A percentile compares a stretch with the other conserved stretches of the same genome.
Conservation (phyloP, 2,797 vertebrate species). For the Tympanoctomys barrerae region DNA sequence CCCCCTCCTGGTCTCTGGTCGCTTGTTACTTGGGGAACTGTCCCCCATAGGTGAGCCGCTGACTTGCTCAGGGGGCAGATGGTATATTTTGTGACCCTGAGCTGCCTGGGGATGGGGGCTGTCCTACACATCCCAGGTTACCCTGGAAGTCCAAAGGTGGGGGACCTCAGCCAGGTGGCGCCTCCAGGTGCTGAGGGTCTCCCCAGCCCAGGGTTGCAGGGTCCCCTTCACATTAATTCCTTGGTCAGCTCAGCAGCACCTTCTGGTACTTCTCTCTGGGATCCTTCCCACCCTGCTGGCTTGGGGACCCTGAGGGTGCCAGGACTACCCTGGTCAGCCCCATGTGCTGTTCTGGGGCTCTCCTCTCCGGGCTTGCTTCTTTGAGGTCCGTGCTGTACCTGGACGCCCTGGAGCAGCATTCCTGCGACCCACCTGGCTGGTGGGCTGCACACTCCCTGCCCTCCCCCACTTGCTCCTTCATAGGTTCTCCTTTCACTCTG, state of each 20-base stretch:
- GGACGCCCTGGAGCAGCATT: neutral
- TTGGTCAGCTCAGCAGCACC: neutral
- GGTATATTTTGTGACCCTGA: neutral
- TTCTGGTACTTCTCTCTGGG: neutral
- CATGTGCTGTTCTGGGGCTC: neutral
- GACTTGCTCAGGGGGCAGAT: neutral
- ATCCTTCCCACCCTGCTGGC: neutral
- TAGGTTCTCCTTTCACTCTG: neutral
- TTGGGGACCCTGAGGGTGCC: neutral
- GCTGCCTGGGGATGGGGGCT: neutral
- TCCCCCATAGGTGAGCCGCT: neutral
- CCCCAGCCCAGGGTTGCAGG: neutral
- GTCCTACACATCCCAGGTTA: neutral
- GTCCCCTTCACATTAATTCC: neutral
- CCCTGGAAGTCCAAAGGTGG: neutral
- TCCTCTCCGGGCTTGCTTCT: neutral
- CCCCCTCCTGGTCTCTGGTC: conserved; percentile 21
- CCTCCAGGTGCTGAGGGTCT: neutral
- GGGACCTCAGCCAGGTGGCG: neutral
- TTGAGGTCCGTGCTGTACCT: too few relatives aligned
- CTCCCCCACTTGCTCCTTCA: neutral
- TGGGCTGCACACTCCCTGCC: neutral
- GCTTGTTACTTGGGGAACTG: conserved; percentile 1
- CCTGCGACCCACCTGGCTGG: too few relatives aligned
- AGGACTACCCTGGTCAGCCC: neutral